A percentile compares a stretch with the other conserved stretches of the same genome.
These are phyloP conservation scores for Apis cerana DNA, from an alignment of 1,140 invertebrate genomes.

Conservation along the genomic window DNA sequence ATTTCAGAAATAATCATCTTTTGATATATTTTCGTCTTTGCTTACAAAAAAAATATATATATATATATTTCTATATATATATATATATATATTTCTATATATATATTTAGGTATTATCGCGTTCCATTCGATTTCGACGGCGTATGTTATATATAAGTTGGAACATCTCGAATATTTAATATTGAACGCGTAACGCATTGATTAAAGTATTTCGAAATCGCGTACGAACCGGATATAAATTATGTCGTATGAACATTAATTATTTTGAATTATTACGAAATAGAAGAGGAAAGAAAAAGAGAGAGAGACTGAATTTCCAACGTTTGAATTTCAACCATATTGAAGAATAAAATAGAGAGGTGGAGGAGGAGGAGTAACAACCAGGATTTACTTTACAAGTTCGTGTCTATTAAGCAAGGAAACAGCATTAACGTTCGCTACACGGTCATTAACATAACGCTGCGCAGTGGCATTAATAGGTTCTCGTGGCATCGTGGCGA, in stretches of 20 bases:
- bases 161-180: not conserved
- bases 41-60: not conserved
- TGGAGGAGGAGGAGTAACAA: not conserved
- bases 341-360: not conserved
- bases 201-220: not conserved
- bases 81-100: too few relatives aligned
- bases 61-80: too few relatives aligned
- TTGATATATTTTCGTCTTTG: not conserved
- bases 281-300: too few relatives aligned
- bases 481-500: not conserved
- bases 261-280: too few relatives aligned
- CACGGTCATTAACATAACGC: not conserved
- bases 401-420: constrained; percentile 6
- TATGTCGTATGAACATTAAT: too few relatives aligned
- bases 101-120: not conserved
- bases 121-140: too few relatives aligned
- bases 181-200: not conserved
- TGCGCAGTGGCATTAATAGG: not conserved
- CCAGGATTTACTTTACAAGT: not conserved
- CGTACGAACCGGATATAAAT: too few relatives aligned
- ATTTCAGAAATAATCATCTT: not conserved
- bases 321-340: too few relatives aligned
- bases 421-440: constrained; percentile 6
- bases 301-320: too few relatives aligned
- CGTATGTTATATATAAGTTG: not conserved